phyloP scores from a whole-genome alignment of 2,888 invertebrate genomes.

The Zeuzera pyrina region DNA sequence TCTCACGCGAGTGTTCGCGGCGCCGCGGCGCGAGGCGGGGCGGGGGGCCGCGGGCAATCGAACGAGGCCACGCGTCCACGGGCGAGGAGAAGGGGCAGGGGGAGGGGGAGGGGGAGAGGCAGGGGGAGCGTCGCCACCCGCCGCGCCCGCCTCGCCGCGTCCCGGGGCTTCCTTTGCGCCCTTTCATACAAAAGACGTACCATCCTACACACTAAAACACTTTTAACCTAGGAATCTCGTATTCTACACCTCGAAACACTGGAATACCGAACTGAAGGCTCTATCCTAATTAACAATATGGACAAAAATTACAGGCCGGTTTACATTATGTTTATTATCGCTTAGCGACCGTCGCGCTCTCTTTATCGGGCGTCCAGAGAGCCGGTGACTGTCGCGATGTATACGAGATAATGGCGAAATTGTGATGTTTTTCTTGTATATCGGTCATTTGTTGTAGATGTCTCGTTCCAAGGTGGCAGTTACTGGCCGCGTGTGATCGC shows the following conservation, averaged over 20 bases:
- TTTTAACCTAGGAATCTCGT: constrained; percentile 70
- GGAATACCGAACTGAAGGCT: constrained; percentile 58
- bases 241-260: constrained; percentile 58
- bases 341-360: constrained; percentile 52
- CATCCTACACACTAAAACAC: constrained; percentile 62
- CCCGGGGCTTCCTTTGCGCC: constrained; percentile 33
- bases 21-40: constrained; percentile 46
- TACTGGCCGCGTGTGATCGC: constrained; percentile 12
- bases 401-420: constrained; percentile 65
- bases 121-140: constrained; percentile 26
- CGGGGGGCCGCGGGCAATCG: constrained; percentile 56
- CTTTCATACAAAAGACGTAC: constrained; percentile 59
- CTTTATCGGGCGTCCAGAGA: constrained; percentile 57
- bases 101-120: constrained; percentile 26
- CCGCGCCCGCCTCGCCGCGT: constrained; percentile 27
- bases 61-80: constrained; percentile 60
- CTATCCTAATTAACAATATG: constrained; percentile 61
- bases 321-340: constrained; percentile 40
- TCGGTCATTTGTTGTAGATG: constrained; percentile 22
- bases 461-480: constrained; percentile 18
- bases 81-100: constrained; percentile 21
- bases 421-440: constrained; percentile 67
- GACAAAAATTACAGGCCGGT: constrained; percentile 63
- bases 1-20: constrained; percentile 53
- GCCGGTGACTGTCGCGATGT: constrained; percentile 43